Conservation (phyloP, 2,797 vertebrate species). For the Intellagama lesueurii region DNA sequence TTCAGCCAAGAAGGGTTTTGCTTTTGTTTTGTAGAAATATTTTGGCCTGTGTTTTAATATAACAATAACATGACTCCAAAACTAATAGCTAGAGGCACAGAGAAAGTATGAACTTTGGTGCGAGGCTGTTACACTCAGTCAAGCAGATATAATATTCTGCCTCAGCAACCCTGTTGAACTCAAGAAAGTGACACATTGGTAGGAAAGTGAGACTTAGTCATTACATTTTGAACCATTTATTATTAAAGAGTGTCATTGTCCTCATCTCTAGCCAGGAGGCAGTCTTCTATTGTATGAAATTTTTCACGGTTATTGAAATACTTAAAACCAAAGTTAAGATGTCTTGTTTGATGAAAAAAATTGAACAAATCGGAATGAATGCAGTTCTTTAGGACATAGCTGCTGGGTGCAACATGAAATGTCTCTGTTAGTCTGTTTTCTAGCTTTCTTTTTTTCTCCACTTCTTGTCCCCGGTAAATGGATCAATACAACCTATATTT, state of each 20-base stretch:
- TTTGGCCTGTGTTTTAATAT: conserved; percentile 40
- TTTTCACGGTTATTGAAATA: conserved; percentile 21
- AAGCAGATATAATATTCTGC: conserved; percentile 41
- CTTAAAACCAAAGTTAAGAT: conserved; percentile 27
- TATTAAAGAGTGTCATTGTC: background rate
- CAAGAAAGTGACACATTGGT: conserved; percentile 40
- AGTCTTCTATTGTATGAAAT: conserved; percentile 5
- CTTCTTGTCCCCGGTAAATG: conserved; percentile 9
- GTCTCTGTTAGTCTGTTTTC: conserved; percentile 11
- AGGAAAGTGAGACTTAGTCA: conserved; percentile 36
- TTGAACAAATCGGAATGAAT: conserved; percentile 12
- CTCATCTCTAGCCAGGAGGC: conserved; percentile 42
- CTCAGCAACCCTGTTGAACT: background rate
- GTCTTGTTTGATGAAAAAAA: conserved; percentile 30
- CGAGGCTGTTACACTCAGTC: conserved; percentile 50
- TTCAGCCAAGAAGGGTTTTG: background rate
- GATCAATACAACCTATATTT: conserved; percentile 36
- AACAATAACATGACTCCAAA: conserved; percentile 51
- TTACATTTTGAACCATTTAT: conserved; percentile 37
- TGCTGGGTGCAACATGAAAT: conserved; percentile 24
- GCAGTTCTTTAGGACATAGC: conserved; percentile 6
- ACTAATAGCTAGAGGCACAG: conserved; percentile 41
- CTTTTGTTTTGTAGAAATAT: background rate
- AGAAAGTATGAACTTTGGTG: conserved; percentile 46
- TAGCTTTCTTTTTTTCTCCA: conserved; percentile 16